Evolutionary conservation across 2,888 invertebrate genomes (phyloP).

Genomic region (Diaprepes abbreviatus): DNA sequence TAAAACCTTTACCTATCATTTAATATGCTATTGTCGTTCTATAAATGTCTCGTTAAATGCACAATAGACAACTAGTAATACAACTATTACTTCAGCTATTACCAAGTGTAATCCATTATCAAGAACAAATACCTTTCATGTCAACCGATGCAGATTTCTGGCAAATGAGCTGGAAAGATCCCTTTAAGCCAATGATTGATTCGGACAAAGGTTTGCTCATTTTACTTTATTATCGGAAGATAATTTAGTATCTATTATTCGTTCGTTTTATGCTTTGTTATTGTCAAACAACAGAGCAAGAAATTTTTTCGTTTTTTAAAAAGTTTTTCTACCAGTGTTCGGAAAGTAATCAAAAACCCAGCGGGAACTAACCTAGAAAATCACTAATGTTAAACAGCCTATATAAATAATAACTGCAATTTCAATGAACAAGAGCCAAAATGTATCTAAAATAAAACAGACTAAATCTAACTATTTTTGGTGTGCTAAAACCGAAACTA

Average conservation of each 20-base stretch:
- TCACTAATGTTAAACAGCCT: too few species aligned
- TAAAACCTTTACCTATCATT: neutral
- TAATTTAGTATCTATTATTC: neutral
- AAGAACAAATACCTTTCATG: conserved; percentile 36
- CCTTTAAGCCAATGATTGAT: conserved; percentile 34
- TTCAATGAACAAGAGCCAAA: too few species aligned
- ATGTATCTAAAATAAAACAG: too few species aligned
- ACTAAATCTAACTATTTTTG: too few species aligned
- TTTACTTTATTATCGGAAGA: conserved; percentile 6
- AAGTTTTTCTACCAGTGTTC: too few species aligned
- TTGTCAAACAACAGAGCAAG: too few species aligned
- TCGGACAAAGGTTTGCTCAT: conserved; percentile 29
- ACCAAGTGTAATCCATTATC: conserved; percentile 35
- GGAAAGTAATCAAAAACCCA: too few species aligned
- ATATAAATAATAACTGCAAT: too few species aligned
- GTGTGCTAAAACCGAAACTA: too few species aligned
- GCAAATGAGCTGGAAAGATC: conserved; percentile 44
- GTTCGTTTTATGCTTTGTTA: too few species aligned
- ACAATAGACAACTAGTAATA: conserved; percentile 26
- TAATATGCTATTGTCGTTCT: neutral
- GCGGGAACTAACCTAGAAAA: too few species aligned
- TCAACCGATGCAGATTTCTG: conserved; percentile 32
- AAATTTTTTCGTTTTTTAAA: too few species aligned
- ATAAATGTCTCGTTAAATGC: neutral
- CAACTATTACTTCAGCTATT: conserved; percentile 33